These are phyloP conservation scores for Urocolius indicus DNA, from an alignment of 2,113 vertebrate genomes.

Conservation along the genomic window DNA sequence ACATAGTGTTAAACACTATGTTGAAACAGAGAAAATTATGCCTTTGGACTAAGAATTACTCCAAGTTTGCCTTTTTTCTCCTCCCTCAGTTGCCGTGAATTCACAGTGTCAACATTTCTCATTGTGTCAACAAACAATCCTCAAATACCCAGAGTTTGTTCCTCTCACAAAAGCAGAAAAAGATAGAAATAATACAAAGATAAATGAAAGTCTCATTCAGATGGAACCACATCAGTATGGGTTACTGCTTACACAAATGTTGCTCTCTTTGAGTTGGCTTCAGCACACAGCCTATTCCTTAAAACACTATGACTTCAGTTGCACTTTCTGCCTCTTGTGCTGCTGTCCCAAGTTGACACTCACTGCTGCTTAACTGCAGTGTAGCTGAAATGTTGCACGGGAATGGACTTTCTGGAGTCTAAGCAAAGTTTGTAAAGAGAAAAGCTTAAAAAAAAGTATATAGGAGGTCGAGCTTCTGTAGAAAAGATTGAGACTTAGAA, in stretches of 20 bases:
- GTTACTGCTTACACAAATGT: background rate
- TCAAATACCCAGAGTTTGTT: background rate
- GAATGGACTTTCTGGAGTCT: background rate
- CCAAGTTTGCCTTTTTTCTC: background rate
- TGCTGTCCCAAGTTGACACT: background rate
- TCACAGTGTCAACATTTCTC: background rate
- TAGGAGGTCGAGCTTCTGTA: background rate
- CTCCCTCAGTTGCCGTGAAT: background rate
- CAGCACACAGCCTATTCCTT: background rate
- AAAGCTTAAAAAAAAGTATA: background rate
- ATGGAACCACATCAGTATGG: rapidly evolving
- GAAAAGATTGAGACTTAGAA: background rate
- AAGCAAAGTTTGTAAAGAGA: background rate
- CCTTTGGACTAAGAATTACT: background rate
- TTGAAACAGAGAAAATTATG: background rate
- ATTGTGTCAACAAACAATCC: background rate
- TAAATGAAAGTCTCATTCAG: background rate
- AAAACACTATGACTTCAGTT: background rate
- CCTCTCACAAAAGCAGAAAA: background rate
- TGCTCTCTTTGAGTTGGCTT: background rate
- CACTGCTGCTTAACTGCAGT: background rate
- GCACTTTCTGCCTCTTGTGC: background rate
- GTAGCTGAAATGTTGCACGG: background rate
- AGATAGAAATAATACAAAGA: background rate
- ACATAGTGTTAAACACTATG: background rate